Evolutionary conservation across 1,140 invertebrate genomes (phyloP), one percentile per base, ranked within the genome.

Genomic region (Neodiprion lecontei): DNA sequence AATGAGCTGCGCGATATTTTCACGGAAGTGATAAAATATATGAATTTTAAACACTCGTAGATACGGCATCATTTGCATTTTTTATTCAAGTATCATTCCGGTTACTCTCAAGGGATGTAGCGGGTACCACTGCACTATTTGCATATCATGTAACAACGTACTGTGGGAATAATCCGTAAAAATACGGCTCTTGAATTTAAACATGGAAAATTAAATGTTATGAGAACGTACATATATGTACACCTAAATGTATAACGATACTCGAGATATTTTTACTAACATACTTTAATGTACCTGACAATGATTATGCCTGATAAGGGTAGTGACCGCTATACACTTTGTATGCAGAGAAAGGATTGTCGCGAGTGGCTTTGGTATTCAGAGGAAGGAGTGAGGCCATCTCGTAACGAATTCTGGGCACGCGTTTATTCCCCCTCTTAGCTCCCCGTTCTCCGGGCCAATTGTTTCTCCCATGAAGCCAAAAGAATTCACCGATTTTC

Each of bases 321-420:
- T 72, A 67, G 66, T 48, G 72, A 78, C 82, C 79, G 82, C 78
- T 84, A 84, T 17, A 17, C 69, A 76, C n/a, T 83, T 83, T 72
- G 75, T 78, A 82, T 84, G 78, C 79, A 67, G 72, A 50, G 67
- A 61, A 61, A 61, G 53, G 53, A 61, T 67, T 69, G 40, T 70
- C 21, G 48, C 68, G 68, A 50, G 23, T 66, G 50, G 65, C 75
- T 75, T 78, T 74, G n/a, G 81, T 80, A 82, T 82, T 79, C 80
- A 77, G 65, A 66, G 68, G 74, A 40, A 74, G 61, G 70, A 67
- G 67, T 76, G 48, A 67, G 69, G 71, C 71, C 72, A 48, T 48
- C 67, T 72, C 73, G 77, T 78, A 17, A 69, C 40, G 23, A 69
- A 28, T 69, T 69, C 70, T 12, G n/a, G 5, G 70, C 68, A 28